Conservation (phyloP, 2,888 invertebrate species). For the Diloba caeruleocephala region DNA sequence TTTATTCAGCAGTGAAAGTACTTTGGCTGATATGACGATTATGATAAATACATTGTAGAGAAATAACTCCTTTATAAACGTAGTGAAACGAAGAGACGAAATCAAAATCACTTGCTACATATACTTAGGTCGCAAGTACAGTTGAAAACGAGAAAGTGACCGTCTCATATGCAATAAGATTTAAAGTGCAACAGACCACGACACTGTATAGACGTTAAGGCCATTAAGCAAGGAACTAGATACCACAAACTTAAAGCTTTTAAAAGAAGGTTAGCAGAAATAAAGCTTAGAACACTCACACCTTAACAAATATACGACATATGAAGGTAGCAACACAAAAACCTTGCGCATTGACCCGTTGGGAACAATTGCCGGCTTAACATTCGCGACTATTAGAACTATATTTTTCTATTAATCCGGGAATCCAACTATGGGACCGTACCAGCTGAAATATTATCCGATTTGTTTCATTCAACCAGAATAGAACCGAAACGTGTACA, state of each 20-base stretch:
- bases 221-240: not conserved
- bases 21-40: too few relatives aligned
- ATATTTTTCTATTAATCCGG: constrained; percentile 63
- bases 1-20: too few relatives aligned
- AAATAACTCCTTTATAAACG: too few relatives aligned
- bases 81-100: too few relatives aligned
- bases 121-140: too few relatives aligned
- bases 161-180: too few relatives aligned
- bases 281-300: constrained; percentile 3
- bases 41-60: too few relatives aligned
- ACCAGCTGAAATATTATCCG: constrained; percentile 28
- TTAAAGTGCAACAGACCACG: too few relatives aligned
- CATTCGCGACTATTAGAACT: constrained; percentile 51
- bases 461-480: constrained; percentile 27
- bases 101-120: too few relatives aligned
- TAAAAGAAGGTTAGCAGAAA: not conserved
- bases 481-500: constrained; percentile 12
- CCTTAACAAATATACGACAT: constrained; percentile 25
- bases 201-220: too few relatives aligned
- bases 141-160: too few relatives aligned
- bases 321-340: constrained; percentile 22
- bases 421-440: constrained; percentile 45
- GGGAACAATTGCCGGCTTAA: constrained; percentile 48
- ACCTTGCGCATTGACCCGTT: constrained; percentile 30
- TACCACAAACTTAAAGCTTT: not conserved